Percentiles rank a stretch among this genome's conserved stretches.
Conservation (phyloP, 2,888 invertebrate species). For the Pristionchus mayeri region DNA sequence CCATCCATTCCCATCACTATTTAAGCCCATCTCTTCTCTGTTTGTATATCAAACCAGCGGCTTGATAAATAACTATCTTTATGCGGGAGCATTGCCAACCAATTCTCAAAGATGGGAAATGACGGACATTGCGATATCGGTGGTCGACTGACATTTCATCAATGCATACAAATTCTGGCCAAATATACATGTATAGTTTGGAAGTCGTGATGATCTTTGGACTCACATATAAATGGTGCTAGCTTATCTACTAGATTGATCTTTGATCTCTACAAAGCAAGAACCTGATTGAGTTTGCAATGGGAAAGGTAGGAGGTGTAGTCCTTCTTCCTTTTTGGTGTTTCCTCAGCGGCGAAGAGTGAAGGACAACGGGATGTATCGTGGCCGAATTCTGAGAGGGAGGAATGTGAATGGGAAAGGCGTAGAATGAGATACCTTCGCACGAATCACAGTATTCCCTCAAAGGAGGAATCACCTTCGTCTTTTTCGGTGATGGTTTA, state of each 20-base stretch:
- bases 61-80: conserved; percentile 1
- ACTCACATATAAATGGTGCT: too few relatives aligned
- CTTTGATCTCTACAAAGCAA: too few relatives aligned
- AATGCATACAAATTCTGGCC: too few relatives aligned
- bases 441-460: conserved; percentile 93
- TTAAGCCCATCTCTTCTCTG: background rate
- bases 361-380: conserved; percentile 42
- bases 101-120: too few relatives aligned
- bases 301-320: conserved; percentile 47
- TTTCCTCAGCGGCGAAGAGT: background rate
- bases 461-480: conserved; percentile 72
- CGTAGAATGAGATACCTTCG: conserved; percentile 83
- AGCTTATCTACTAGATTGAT: too few relatives aligned
- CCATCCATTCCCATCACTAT: background rate
- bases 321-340: conserved; percentile 37
- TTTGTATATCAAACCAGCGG: background rate
- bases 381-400: conserved; percentile 38
- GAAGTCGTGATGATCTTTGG: too few relatives aligned
- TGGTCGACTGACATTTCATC: too few relatives aligned
- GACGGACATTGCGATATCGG: too few relatives aligned
- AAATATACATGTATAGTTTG: too few relatives aligned
- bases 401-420: background rate
- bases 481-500: conserved; percentile 48
- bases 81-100: too few relatives aligned
- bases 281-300: too few relatives aligned